Evolutionary conservation across 2,888 invertebrate species (phyloP).

Genomic region (Globia sparganii): DNA sequence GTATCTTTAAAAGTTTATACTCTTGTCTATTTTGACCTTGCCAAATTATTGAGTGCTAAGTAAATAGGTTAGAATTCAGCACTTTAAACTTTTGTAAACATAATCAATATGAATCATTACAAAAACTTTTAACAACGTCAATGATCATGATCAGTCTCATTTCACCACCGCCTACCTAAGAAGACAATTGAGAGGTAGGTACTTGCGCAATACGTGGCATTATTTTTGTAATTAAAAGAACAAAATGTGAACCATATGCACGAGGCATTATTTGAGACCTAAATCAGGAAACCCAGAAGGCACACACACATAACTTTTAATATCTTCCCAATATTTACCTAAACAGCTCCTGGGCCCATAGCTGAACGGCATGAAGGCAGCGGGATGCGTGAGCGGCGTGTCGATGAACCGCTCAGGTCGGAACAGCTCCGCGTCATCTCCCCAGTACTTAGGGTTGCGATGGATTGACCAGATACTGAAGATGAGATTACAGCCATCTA

Average conservation of each 20-base stretch:
- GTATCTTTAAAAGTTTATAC: conserved; percentile 28
- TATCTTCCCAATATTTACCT: neutral
- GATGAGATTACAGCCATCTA: conserved; percentile 60
- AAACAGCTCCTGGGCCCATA: conserved; percentile 72
- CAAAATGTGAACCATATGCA: neutral
- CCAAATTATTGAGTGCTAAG: conserved; percentile 28
- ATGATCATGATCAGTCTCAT: neutral
- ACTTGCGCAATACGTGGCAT: neutral
- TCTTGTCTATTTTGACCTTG: conserved; percentile 26
- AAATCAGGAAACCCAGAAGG: neutral
- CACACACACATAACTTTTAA: neutral
- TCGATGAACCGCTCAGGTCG: conserved; percentile 74
- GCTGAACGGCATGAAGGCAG: conserved; percentile 72
- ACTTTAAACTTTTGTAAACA: conserved; percentile 15
- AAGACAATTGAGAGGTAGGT: neutral
- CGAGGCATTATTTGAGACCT: neutral
- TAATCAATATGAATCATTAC: neutral
- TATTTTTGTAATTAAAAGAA: neutral
- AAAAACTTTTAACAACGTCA: neutral
- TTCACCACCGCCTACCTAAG: neutral
- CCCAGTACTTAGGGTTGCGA: conserved; percentile 79
- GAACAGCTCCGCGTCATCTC: conserved; percentile 71
- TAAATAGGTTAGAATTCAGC: conserved; percentile 23
- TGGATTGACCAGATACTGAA: conserved; percentile 78
- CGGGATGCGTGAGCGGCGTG: conserved; percentile 62